A percentile compares a stretch with the other conserved stretches of the same genome.
Conservation (phyloP, 2,797 vertebrate species). For the Lepus oiostolus region DNA sequence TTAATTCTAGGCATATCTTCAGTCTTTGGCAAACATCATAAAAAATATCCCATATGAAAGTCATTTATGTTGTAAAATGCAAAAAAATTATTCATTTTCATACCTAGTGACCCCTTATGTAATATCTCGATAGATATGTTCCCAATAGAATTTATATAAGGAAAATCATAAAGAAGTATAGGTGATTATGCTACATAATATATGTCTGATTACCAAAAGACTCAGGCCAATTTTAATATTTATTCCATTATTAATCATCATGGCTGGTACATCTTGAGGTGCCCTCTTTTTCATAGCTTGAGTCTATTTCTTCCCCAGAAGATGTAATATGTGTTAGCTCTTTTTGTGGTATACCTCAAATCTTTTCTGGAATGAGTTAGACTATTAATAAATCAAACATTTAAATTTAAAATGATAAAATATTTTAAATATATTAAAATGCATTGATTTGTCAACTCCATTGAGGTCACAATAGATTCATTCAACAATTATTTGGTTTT, state of each 20-base stretch:
- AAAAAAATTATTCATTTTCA: conserved; percentile 43
- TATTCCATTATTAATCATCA: neutral
- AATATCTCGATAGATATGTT: conserved; percentile 25
- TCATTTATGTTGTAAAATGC: conserved; percentile 35
- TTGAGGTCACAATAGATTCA: neutral
- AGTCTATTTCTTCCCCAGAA: conserved; percentile 21
- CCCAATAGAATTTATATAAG: conserved; percentile 52
- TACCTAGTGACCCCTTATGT: neutral
- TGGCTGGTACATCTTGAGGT: neutral
- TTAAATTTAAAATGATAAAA: neutral
- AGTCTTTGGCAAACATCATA: conserved; percentile 13
- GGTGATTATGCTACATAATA: neutral
- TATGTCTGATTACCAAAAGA: neutral
- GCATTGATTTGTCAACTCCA: conserved; percentile 1
- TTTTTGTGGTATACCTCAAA: conserved; percentile 14
- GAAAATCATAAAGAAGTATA: conserved; percentile 31
- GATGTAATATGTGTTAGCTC: neutral
- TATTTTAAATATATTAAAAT: neutral
- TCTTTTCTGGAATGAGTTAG: conserved; percentile 10
- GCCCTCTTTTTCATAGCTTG: neutral
- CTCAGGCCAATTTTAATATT: neutral
- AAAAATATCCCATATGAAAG: conserved; percentile 29
- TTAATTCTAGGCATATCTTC: conserved; percentile 8
- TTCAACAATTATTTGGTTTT: neutral
- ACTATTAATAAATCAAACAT: conserved; percentile 12